phyloP scores from a whole-genome alignment of 2,113 vertebrate genomes.

The Gnathonemus longibarbis region DNA sequence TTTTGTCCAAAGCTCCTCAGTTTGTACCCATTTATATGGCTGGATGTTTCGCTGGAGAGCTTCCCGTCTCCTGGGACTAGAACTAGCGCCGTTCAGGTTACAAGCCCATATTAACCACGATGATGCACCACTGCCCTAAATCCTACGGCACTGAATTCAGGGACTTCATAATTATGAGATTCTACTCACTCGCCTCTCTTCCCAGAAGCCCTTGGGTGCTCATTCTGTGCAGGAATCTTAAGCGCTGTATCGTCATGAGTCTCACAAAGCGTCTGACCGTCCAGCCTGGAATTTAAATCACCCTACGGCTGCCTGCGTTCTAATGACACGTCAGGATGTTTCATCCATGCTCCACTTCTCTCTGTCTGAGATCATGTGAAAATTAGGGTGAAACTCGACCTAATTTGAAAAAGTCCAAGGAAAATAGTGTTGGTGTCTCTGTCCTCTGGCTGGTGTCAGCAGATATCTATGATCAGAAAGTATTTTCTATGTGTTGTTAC shows the following conservation, averaged over 20 bases:
- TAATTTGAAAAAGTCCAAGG: not conserved
- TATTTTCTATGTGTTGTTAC: not conserved
- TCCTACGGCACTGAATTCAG: not conserved
- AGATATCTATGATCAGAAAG: not conserved
- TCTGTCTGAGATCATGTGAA: not conserved
- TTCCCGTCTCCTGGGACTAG: not conserved
- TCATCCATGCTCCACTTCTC: not conserved
- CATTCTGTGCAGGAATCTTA: not conserved
- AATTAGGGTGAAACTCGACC: constrained; percentile 13
- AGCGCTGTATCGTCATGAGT: not conserved
- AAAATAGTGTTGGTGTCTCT: not conserved
- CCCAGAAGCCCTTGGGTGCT: not conserved
- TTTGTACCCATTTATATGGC: not conserved
- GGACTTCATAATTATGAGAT: not conserved
- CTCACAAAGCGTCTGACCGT: not conserved
- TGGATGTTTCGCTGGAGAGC: not conserved
- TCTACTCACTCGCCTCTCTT: not conserved
- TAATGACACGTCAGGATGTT: not conserved
- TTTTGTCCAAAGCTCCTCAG: not conserved
- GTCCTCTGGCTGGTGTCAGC: not conserved
- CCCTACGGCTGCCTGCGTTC: not conserved
- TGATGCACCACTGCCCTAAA: not conserved
- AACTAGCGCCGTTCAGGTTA: not conserved
- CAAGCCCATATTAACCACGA: not conserved
- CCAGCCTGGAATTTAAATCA: constrained; percentile 4